Evolutionary conservation across 2,888 invertebrate species (phyloP).

Genomic region (Aromia moschata): DNA sequence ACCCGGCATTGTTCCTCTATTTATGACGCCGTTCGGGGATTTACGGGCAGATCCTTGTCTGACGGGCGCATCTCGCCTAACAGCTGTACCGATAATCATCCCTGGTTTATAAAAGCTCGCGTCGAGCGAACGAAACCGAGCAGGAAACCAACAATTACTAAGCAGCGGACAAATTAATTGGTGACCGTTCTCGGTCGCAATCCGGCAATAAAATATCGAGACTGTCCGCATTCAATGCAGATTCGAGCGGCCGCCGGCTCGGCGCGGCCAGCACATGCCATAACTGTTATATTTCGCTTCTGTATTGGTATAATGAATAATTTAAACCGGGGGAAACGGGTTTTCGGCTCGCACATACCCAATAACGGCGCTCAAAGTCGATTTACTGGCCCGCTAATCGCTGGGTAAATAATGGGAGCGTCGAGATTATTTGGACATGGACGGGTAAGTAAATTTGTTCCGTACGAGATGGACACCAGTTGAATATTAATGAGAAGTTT

Average conservation of each 20-base stretch:
- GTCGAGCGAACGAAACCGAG: constrained; percentile 37
- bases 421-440: constrained; percentile 7
- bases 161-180: constrained; percentile 59
- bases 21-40: constrained; percentile 48
- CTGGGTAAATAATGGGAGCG: constrained; percentile 17
- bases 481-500: constrained; percentile 5
- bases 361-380: constrained; percentile 15
- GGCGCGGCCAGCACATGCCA: constrained; percentile 53
- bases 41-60: constrained; percentile 52
- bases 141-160: constrained; percentile 59
- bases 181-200: constrained; percentile 56
- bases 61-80: constrained; percentile 50
- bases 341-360: constrained; percentile 12
- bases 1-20: constrained; percentile 53
- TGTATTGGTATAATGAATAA: constrained; percentile 23
- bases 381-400: constrained; percentile 13
- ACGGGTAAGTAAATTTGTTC: constrained; percentile 5
- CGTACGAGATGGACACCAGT: neutral
- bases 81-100: constrained; percentile 54
- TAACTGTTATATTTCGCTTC: constrained; percentile 54
- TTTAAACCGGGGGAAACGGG: constrained; percentile 12
- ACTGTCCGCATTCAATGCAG: constrained; percentile 55
- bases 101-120: constrained; percentile 41
- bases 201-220: constrained; percentile 55
- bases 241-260: constrained; percentile 52